These are phyloP conservation scores for Fundulus diaphanus DNA, from an alignment of 2,797 vertebrate genomes.

Conservation along the genomic window DNA sequence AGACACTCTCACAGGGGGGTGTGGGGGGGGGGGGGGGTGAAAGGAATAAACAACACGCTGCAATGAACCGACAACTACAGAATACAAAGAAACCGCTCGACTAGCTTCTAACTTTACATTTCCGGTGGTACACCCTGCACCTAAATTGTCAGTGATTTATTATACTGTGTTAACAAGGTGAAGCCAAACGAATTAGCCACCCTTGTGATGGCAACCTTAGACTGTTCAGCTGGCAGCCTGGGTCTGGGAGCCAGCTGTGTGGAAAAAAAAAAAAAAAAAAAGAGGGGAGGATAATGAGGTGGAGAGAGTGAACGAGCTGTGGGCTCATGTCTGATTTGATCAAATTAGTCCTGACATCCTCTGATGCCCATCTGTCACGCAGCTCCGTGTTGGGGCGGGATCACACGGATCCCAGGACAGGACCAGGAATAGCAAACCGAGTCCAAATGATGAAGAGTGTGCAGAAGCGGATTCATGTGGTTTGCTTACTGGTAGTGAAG, in stretches of 20 bases:
- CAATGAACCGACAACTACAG: constrained; percentile 30
- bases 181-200: constrained; percentile 50
- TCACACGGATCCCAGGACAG: constrained; percentile 52
- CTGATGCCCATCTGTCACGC: constrained; percentile 81
- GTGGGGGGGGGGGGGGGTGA: background rate
- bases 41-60: constrained; percentile 37
- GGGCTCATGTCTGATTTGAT: constrained; percentile 80
- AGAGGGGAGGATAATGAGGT: constrained; percentile 77
- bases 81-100: constrained; percentile 3
- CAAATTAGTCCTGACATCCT: constrained; percentile 79
- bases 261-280: constrained; percentile 35
- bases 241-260: constrained; percentile 73
- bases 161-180: constrained; percentile 31
- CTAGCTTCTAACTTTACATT: background rate
- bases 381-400: constrained; percentile 43
- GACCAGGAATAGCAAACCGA: constrained; percentile 53
- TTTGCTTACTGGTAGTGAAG: constrained; percentile 94
- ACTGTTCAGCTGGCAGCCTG: constrained; percentile 68
- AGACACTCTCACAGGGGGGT: constrained; percentile 36
- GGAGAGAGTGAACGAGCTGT: constrained; percentile 62
- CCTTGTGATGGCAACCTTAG: constrained; percentile 51
- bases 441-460: constrained; percentile 13
- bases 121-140: background rate
- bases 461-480: background rate
- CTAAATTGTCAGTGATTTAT: constrained; percentile 22